Evolutionary conservation across 2,113 vertebrate species (phyloP), one percentile per base, ranked within the genome.

Genomic region (Myotis davidii): DNA sequence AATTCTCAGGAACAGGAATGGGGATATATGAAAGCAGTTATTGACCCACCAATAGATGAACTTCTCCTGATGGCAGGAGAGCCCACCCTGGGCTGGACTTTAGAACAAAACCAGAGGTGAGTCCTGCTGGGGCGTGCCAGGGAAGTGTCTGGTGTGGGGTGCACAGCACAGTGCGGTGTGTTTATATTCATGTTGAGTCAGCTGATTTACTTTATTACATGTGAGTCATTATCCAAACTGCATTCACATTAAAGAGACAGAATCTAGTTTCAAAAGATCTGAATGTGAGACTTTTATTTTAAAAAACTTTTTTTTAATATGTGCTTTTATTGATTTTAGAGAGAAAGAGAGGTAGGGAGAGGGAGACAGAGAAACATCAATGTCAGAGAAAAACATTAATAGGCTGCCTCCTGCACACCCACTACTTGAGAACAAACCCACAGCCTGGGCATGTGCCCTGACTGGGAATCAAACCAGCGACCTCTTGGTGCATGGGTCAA

Each of bases 121-220:
- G 29, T 13, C 3, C 29, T 1, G 4, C 3, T 5, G 32, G n/a
- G 50, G 48, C 6, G 1, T 9, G 34, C 34, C 32, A 76, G n/a
- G 9, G 65, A 52, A 25, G 74, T 18, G 27, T 13, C 67, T 82
- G 6, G 42, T 0, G 0, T 18, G 45, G 50, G 23, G 20, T 9
- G 69, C 77, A 32, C 1, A 9, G 21, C 9, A 50, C 9, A 20
- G 5, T 39, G 11, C 0, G 12, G 0, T 5, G 16, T 61, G 20
- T 2, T 82, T 1, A n/a, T 39, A 83, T 77, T 82, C 69, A 85
- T 54, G 7, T 85, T 82, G 85, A 73, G 25, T 23, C 29, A 78
- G 12, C 17, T 88, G 7, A 23, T 42, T 85, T 94, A 76, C 78
- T 29, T 95, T 48, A 37, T 90, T 65, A 91, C 21, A 13, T 42